Base-by-base conservation (phyloP, 2,113 vertebrate species). In the Arothron firmamentum region DNA sequence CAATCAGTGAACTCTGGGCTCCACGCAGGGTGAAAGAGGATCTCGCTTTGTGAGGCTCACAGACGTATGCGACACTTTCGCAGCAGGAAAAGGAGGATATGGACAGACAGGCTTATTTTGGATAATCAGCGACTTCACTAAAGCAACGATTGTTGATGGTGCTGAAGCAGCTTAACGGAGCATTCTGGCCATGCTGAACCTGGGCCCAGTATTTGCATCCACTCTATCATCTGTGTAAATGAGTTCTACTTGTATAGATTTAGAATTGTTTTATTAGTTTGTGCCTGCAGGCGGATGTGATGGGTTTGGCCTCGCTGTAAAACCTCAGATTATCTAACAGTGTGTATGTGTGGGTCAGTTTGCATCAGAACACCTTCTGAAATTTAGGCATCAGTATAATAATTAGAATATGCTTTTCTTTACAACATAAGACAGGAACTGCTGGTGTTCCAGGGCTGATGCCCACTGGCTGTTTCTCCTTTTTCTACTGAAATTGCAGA, bases 1-100 rank as follows among this genome's bases (percentile, higher is more conserved):
- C 86, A 87, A 82, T 90, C 87, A 88, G 78, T 84, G 65, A 81
- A 73, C 57, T 67, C 43, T 58, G 47, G 60, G 72, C 79, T 86
- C 81, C 64, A 59, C 65, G 62, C 52, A 41, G 45, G 65, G 46
- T 51, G 68, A 75, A 63, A 72, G 59, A 68, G 51, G 25, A 68
- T 62, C 68, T 70, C 68, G 63, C 54, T 68, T 67, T 74, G 60
- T 51, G n/a, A 69, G 65, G 70, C 67, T 62, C 79, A 86, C 74
- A 84, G 70, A 80, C 85, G 85, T 81, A 79, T 74, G 20, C 10
- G 74, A 63, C 74, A 77, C 48, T 72, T 85, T 86, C 77, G 54
- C 83, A 87, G 56, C 43, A 45, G 43, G 43, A 17, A 45, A 63
- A 63, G 57, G 41, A 46, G 53, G 71, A 78, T 58, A 71, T 21